phyloP scores from a whole-genome alignment of 2,888 invertebrate species.

The Brachylomia viminalis region DNA sequence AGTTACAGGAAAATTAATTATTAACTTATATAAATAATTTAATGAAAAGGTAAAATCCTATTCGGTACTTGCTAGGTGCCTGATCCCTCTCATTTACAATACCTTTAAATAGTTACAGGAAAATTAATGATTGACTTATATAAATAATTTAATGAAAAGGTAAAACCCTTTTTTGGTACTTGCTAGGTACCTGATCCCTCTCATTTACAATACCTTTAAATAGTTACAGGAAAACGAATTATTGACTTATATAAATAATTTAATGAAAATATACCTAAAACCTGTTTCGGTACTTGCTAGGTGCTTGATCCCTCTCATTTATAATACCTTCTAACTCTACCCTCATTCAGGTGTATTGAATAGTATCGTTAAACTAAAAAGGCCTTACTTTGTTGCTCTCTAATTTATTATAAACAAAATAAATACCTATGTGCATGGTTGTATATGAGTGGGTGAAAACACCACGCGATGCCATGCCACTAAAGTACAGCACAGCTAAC shows the following conservation, averaged over 20 bases:
- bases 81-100: background rate
- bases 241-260: background rate
- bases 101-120: background rate
- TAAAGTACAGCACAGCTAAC: slow-evolving; percentile 48
- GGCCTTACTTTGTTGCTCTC: slow-evolving; percentile 32
- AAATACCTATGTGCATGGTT: slow-evolving; percentile 68
- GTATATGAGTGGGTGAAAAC: slow-evolving; percentile 67
- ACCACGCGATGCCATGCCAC: slow-evolving; percentile 66
- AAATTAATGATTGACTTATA: background rate
- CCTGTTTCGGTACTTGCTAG: background rate
- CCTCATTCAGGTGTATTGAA: slow-evolving; percentile 18
- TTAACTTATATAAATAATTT: background rate
- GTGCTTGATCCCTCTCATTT: background rate
- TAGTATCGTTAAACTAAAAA: slow-evolving; percentile 36
- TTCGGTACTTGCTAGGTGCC: background rate
- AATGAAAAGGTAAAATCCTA: background rate
- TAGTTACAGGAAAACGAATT: background rate
- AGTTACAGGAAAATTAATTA: background rate
- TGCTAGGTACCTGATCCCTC: background rate
- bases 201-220: background rate
- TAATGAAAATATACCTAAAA: background rate
- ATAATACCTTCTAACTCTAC: background rate
- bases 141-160: background rate
- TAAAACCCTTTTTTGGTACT: background rate
- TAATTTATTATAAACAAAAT: slow-evolving; percentile 54